Evolutionary conservation across 2,797 vertebrate species (phyloP).

Genomic region (Sebastes kiyomatsui): DNA sequence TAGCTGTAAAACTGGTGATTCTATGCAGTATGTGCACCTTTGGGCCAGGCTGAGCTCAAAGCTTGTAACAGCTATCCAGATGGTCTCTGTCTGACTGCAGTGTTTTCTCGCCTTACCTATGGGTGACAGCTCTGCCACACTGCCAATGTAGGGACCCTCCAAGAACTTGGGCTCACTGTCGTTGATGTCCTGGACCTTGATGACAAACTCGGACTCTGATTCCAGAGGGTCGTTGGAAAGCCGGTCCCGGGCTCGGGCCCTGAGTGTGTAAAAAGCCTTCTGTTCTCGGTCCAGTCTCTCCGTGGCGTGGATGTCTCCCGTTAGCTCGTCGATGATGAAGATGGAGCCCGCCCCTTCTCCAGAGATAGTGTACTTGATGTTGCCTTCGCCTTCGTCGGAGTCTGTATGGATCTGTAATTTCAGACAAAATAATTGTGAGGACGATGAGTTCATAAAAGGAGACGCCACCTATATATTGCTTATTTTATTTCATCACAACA

Average conservation of each 20-base stretch:
- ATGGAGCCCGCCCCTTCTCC: slow-evolving; percentile 95
- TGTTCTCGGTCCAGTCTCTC: slow-evolving; percentile 94
- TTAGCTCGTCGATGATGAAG: slow-evolving; percentile 96
- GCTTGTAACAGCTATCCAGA: background rate
- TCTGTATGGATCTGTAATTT: slow-evolving; percentile 94
- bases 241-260: slow-evolving; percentile 91
- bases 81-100: background rate
- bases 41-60: slow-evolving; percentile 20
- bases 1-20: slow-evolving; percentile 25
- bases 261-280: slow-evolving; percentile 95
- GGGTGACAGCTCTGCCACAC: slow-evolving; percentile 94
- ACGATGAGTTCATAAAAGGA: background rate
- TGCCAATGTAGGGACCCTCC: slow-evolving; percentile 96
- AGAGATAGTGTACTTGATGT: slow-evolving; percentile 98
- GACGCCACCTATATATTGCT: background rate
- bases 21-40: slow-evolving; percentile 7
- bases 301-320: slow-evolving; percentile 96
- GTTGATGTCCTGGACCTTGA: slow-evolving; percentile 99
- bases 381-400: slow-evolving; percentile 94
- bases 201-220: slow-evolving; percentile 97
- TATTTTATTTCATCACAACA: background rate
- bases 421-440: background rate
- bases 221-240: slow-evolving; percentile 90
- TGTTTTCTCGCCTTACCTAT: slow-evolving; percentile 81
- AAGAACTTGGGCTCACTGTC: slow-evolving; percentile 98